Conservation (phyloP, 2,113 vertebrate species). For the Gobiocypris rarus region DNA sequence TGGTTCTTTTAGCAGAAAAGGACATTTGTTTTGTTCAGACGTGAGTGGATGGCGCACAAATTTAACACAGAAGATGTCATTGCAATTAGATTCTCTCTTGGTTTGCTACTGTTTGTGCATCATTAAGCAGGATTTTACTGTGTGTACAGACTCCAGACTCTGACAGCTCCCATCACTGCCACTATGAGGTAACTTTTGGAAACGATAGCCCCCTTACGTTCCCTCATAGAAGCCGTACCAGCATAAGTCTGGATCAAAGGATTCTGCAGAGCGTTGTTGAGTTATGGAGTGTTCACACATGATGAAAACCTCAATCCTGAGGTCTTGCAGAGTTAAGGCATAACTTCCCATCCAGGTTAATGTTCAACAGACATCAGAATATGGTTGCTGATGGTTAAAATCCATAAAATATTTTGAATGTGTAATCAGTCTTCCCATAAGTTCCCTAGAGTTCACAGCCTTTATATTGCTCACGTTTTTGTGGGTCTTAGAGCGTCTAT, state of each 20-base stretch:
- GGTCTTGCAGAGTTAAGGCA: conserved; percentile 25
- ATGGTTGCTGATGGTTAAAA: conserved; percentile 15
- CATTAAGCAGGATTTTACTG: background rate
- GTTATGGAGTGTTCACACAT: conserved; percentile 34
- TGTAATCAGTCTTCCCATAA: background rate
- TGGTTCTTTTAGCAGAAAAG: background rate
- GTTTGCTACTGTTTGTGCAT: background rate
- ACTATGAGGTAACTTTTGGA: conserved; percentile 35
- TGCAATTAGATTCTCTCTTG: background rate
- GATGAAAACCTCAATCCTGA: conserved; percentile 26
- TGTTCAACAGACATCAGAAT: conserved; percentile 11
- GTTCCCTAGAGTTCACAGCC: background rate
- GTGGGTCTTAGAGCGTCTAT: no score
- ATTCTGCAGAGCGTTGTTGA: conserved; percentile 4
- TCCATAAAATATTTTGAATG: background rate
- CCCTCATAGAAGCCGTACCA: conserved; percentile 7
- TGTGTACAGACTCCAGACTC: background rate
- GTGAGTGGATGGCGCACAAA: background rate
- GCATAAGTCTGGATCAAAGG: conserved; percentile 8
- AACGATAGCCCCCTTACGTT: background rate
- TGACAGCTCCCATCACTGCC: background rate
- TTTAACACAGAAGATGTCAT: background rate
- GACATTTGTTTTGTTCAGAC: background rate
- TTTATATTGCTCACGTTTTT: background rate
- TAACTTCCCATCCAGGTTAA: conserved; percentile 4